Base-by-base conservation (phyloP, 1,140 invertebrate species). In the Laupala kohalensis region DNA sequence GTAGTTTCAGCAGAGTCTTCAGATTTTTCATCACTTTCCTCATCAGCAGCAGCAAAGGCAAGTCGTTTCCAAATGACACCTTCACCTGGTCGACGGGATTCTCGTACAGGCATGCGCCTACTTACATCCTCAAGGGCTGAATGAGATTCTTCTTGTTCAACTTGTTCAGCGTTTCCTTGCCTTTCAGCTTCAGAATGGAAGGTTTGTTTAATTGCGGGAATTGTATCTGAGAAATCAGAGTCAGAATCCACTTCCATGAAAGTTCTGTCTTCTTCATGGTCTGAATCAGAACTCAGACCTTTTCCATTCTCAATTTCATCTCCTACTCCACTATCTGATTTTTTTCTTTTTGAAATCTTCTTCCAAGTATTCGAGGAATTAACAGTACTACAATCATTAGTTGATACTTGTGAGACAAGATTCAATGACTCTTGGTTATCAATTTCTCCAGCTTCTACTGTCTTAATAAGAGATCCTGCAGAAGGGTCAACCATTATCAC, bases 261-360 rank as follows among this genome's bases (percentile, higher is more conserved):
- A 19, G 70, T 29, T 25, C 53, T 28, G 19, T 73, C 72, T 28
- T 72, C 71, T 64, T 72, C 71, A 37, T 62, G 37, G 25, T 74
- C 74, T 3, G 74, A 73, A 13, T 64, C 71, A n/a, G 67, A 72
- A 66, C 76, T 76, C 13, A 75, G 67, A 30, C 73, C 75, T 13
- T 74, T 74, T 26, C 29, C 37, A 78, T 79, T 75, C 79, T 80
- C 66, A 77, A 74, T 74, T 69, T 82, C 81, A 67, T 85, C 84
- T 3, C 81, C 84, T 24, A 87, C 78, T 5, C 85, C 85, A 73
- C 83, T 86, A 76, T 87, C 85, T 30, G 86, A 79, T 77, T 87
- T 87, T 76, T 85, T 82, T n/a, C 84, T 76, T 77, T 85, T 84
- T 26, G 78, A 74, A 23, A 76, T 74, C 29, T 76, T 77, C 24